A percentile compares a stretch with the other conserved stretches of the same genome.
Conservation (phyloP, 2,113 vertebrate species). For the Aldabrachelys gigantea region DNA sequence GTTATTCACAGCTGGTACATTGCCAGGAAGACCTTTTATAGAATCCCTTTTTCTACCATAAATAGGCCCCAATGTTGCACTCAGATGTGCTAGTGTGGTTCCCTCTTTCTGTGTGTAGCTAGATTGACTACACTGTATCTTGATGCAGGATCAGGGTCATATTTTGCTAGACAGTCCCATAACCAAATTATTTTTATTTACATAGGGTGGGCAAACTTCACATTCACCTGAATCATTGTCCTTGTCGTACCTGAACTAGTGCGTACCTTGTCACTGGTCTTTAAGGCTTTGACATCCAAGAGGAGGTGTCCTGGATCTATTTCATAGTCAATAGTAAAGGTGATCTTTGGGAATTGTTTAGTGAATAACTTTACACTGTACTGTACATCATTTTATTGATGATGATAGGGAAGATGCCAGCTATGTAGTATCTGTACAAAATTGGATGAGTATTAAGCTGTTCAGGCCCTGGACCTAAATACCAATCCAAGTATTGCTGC, state of each 20-base stretch:
- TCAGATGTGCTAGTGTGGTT: neutral
- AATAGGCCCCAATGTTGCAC: neutral
- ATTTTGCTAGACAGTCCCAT: neutral
- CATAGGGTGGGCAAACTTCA: neutral
- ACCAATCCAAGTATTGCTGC: neutral
- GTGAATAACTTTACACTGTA: neutral
- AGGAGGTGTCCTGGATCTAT: neutral
- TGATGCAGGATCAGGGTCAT: neutral
- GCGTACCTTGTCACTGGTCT: neutral
- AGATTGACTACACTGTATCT: neutral
- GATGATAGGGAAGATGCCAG: neutral
- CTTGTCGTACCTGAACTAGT: neutral
- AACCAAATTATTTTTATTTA: neutral
- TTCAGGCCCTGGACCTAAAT: neutral
- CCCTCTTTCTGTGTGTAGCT: neutral
- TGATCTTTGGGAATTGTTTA: neutral
- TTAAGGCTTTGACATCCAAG: neutral
- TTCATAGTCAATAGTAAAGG: neutral
- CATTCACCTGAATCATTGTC: neutral
- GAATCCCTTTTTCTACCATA: neutral
- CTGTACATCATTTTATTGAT: neutral
- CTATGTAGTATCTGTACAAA: neutral
- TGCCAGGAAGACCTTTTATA: neutral
- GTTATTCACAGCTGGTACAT: neutral
- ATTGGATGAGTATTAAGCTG: neutral